Percentiles rank a stretch among this genome's conserved stretches.
Evolutionary conservation across 2,113 vertebrate species (phyloP).

Genomic region (Alosa alosa): DNA sequence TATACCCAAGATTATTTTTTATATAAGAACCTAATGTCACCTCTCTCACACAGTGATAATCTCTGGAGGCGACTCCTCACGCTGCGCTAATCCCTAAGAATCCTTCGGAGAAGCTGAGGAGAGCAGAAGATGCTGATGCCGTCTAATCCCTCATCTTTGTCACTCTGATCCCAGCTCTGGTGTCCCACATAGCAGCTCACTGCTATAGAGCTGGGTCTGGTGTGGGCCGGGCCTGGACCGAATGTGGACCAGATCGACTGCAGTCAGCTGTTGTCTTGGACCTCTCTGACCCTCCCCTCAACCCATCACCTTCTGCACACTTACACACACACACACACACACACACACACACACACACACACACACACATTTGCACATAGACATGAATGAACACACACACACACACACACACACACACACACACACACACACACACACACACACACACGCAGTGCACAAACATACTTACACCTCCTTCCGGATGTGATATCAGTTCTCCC

Average conservation of each 20-base stretch:
- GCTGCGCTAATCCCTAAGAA: conserved; percentile 41
- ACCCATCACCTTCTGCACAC: too few species aligned
- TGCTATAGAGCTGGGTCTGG: too few species aligned
- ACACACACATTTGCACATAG: background rate
- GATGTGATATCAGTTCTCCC: background rate
- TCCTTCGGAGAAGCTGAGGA: conserved; percentile 24
- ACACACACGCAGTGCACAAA: too few species aligned
- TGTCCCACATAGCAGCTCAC: background rate
- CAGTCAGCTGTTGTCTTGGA: too few species aligned
- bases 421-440: background rate
- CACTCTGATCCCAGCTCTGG: background rate
- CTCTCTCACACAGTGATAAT: conserved; percentile 38
- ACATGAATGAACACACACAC: background rate
- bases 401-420: background rate
- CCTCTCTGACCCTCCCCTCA: too few species aligned
- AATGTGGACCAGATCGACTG: too few species aligned
- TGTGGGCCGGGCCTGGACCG: too few species aligned
- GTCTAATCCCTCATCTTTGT: conserved; percentile 32
- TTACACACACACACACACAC: background rate
- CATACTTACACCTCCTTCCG: background rate
- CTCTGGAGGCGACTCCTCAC: conserved; percentile 44
- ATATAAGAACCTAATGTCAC: conserved; percentile 59
- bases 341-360: background rate
- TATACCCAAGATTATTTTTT: conserved; percentile 63
- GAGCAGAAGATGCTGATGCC: conserved; percentile 13